Base-by-base conservation (phyloP, 2,797 vertebrate genomes). In the Choloepus didactylus region DNA sequence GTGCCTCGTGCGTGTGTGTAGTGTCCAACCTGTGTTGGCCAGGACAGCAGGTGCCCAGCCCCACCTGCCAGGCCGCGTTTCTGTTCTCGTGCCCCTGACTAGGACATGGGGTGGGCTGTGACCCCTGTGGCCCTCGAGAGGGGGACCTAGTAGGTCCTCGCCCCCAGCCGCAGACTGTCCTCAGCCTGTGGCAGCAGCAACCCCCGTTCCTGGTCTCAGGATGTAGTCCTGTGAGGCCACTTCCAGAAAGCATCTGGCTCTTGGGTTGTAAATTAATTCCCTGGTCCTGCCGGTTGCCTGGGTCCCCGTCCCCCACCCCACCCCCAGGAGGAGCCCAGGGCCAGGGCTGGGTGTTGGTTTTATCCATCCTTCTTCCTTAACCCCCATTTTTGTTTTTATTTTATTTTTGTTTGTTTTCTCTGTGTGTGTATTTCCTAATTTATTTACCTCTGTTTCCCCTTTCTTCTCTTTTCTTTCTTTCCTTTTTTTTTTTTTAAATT, bases 391-490 rank as follows among this genome's bases (percentile, higher is more conserved):
- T 93, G 62, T 97, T 94, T 85, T 96, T 93, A 92, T 92, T 98
- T 98, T 97, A 96, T 97, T 97, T 97, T 97, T 98, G 27, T 96
- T 98, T 98, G 87, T 97, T 94, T 97, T 89, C 89, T 95, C 79
- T 7, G 0, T 97, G 96, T 97, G 96, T 97, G 92, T 97, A 97
- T 98, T 98, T 98, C 98, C 98, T 98, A 98, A 99, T 99, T 99
- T 98, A 98, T 98, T 99, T 98, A 98, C 98, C 98, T 98, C 95
- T 98, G 95, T 98, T 98, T 97, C 96, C 97, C 97, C 97, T 92
- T 98, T 95, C 98, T 97, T 96, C 93, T 95, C 97, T 97, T 93
- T 98, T 85, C 97, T 44, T 44, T 44, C 41, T 44, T 44, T 44
- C 41, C 87, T 97, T 81, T 38, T 95, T 95, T 98, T 96, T 97